These are phyloP conservation scores for Apis laboriosa DNA, from an alignment of 1,140 invertebrate genomes.

Conservation along the genomic window DNA sequence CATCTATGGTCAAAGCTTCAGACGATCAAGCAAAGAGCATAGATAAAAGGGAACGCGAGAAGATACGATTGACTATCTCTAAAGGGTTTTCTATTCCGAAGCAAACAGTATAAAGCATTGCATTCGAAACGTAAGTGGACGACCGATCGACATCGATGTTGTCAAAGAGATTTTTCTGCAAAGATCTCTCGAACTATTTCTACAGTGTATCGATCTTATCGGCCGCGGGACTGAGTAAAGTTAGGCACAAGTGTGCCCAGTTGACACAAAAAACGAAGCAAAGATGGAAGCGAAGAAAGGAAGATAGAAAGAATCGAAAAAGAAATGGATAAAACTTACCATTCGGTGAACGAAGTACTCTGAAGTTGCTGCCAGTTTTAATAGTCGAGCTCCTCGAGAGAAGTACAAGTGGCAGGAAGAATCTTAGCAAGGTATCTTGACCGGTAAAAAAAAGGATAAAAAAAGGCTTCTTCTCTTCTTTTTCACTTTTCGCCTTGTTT, in stretches of 20 bases:
- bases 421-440: slow-evolving; percentile 13
- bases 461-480: neutral
- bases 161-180: slow-evolving; percentile 23
- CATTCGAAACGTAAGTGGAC: neutral
- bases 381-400: slow-evolving; percentile 33
- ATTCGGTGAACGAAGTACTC: slow-evolving; percentile 68
- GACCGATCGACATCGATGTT: slow-evolving; percentile 20
- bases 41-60: neutral
- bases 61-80: neutral
- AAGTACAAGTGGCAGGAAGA: slow-evolving; percentile 23
- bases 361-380: slow-evolving; percentile 69
- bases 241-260: neutral
- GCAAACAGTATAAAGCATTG: neutral
- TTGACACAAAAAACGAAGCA: neutral
- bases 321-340: slow-evolving; percentile 68
- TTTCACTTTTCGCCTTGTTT: slow-evolving; percentile 29
- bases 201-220: neutral
- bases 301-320: neutral
- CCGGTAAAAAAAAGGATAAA: neutral
- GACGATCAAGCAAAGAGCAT: neutral
- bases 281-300: neutral
- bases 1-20: neutral
- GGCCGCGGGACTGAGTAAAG: neutral
- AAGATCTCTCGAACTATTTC: neutral
- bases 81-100: neutral